Conservation (phyloP, 2,113 vertebrate species). For the Ageneiosus marmoratus region DNA sequence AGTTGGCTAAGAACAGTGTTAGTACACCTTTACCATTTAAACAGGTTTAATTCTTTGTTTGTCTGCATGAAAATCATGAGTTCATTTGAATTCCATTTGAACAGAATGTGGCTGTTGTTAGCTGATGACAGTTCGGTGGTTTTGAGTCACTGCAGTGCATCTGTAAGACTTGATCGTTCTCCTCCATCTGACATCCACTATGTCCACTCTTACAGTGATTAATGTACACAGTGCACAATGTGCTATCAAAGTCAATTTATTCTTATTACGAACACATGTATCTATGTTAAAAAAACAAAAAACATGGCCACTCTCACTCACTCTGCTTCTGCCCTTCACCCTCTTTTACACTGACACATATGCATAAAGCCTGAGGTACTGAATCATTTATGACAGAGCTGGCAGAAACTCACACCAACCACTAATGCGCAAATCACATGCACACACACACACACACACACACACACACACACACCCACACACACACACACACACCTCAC, state of each 20-base stretch:
- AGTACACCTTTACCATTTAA: neutral
- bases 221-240: conserved; percentile 18
- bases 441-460: conserved; percentile 28
- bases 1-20: neutral
- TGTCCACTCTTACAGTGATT: neutral
- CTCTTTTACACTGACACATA: conserved; percentile 46
- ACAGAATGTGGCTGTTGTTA: neutral
- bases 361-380: conserved; percentile 50
- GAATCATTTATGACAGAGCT: conserved; percentile 62
- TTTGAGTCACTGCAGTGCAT: neutral
- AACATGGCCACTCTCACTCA: neutral
- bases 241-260: neutral
- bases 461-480: conserved; percentile 29
- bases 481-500: conserved; percentile 13
- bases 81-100: neutral
- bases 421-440: conserved; percentile 32
- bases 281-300: conserved; percentile 19
- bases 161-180: neutral
- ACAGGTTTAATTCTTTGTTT: neutral
- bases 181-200: neutral
- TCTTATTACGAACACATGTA: conserved; percentile 17
- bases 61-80: neutral
- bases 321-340: conserved; percentile 27
- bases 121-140: neutral
- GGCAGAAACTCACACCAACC: conserved; percentile 45